Base-by-base conservation (phyloP, 2,888 invertebrate genomes). In the Polyommatus icarus region DNA sequence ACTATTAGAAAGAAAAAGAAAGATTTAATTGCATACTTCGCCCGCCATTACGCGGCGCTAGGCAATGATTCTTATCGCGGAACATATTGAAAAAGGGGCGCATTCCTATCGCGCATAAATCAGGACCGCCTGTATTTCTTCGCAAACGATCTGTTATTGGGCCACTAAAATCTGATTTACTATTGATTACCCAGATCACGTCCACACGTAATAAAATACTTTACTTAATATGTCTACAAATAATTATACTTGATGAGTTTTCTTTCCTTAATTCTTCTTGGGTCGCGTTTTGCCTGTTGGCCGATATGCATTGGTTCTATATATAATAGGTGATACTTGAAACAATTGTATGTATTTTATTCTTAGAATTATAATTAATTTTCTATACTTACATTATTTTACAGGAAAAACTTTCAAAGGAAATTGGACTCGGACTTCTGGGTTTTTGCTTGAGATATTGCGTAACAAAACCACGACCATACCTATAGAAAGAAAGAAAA, bases 31-130 rank as follows among this genome's bases (percentile, higher is more conserved):
- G 89, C 91, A 90, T 90, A 86, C 87, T 86, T 83, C 82, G 82
- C 80, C 84, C 85, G 82, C 82, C 85, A 84, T 87, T 87, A 85
- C 87, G 86, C 87, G 84, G 85, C 86, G 82, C 82, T 85, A 82
- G 84, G 90, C 91, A 89, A 91, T 91, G 92, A 91, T 92, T 92
- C 91, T 92, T 92, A 93, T 93, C 93, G 84, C 80, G 79, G 81
- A 82, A 86, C 87, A 92, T 92, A 93, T 93, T 92, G 92, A 93
- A 92, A 90, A 88, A 85, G 91, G 91, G 87, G 86, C 85, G 86
- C 87, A 91, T 91, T 92, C 92, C 93, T 86, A 85, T 86, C 86
- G 82, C 84, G 90, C 89, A 92, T 93, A 93, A 93, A 93, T 93
- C 93, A 91, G 88, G 83, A 80, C 83, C 82, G 83, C 82, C 83